Base-by-base conservation (phyloP, 2,888 invertebrate species). In the Torymus aiolomorphi region DNA sequence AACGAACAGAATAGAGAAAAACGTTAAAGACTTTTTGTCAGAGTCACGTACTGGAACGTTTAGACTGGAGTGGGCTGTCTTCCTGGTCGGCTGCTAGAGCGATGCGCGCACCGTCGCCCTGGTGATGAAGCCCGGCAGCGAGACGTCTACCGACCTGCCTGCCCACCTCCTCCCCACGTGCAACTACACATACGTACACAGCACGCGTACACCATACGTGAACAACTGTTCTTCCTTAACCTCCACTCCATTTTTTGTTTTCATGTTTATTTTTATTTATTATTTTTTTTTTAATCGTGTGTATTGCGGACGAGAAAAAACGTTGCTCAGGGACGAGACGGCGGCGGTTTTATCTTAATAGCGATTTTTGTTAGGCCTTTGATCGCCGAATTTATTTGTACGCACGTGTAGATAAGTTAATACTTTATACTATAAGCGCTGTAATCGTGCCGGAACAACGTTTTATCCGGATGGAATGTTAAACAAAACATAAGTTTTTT, bases 31-130 rank as follows among this genome's bases (percentile, higher is more conserved):
- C 8, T 56, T 54, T 79, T 76, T 76, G 51, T 62, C 73, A 62
- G 72, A 80, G 83, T 69, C 83, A 95, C 96, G 91, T 96, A 96
- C 96, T 96, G 91, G 95, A 95, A 93, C 95, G 92, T 91, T 95
- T 95, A 88, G 94, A 94, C 91, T 95, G 95, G 87, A 96, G 94
- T 88, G 96, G 96, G 90, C 95, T 95, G 91, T 95, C 94, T 93
- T 96, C 96, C 88, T 95, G 94, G 90, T 95, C 95, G 84, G 92
- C 92, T 83, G 92, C 92, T 88, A 92, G 89, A 84, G 90, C 89
- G 86, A 90, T 90, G 84, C 90, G 90, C 84, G 90, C 92, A 87
- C 91, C 92, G 87, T 92, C 92, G 88, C 92, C 91, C 87, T 90
- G 86, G 89, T 90, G 92, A 89, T 89, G 90, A 83, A 91, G 90